Evolutionary conservation across 2,888 invertebrate species (phyloP).

Genomic region (Rosalia funebris): DNA sequence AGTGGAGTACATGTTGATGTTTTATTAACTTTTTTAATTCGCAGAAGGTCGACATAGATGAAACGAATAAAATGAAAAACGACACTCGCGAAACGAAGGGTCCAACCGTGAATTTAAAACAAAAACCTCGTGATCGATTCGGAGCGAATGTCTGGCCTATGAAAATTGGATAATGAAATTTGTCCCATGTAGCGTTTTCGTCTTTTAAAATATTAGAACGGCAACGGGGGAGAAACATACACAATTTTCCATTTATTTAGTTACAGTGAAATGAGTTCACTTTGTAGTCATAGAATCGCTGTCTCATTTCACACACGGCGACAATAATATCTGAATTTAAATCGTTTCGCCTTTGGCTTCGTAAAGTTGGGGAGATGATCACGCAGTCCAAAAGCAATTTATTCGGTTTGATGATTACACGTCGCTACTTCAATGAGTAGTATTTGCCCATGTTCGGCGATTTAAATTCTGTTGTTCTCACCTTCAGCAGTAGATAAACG

Average conservation of each 20-base stretch:
- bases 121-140: slow-evolving; percentile 5
- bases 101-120: slow-evolving; percentile 5
- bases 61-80: too few relatives aligned
- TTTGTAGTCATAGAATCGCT: slow-evolving; percentile 60
- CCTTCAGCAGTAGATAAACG: slow-evolving; percentile 3
- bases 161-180: slow-evolving; percentile 36
- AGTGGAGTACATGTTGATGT: too few relatives aligned
- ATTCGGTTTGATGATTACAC: slow-evolving; percentile 36
- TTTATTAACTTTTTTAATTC: too few relatives aligned
- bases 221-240: slow-evolving; percentile 30
- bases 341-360: slow-evolving; percentile 55
- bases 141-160: slow-evolving; percentile 12
- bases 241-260: slow-evolving; percentile 59
- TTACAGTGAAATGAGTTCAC: slow-evolving; percentile 57
- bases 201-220: slow-evolving; percentile 40
- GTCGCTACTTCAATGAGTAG: slow-evolving; percentile 26
- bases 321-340: slow-evolving; percentile 64
- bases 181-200: slow-evolving; percentile 29
- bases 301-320: slow-evolving; percentile 61
- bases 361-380: slow-evolving; percentile 33
- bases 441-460: slow-evolving; percentile 14
- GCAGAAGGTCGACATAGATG: too few relatives aligned
- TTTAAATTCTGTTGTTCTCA: slow-evolving; percentile 1
- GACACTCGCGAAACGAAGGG: too few relatives aligned
- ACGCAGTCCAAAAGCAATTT: slow-evolving; percentile 33